Evolutionary conservation across 2,113 vertebrate species (phyloP).

Genomic region (Xenus cinereus): DNA sequence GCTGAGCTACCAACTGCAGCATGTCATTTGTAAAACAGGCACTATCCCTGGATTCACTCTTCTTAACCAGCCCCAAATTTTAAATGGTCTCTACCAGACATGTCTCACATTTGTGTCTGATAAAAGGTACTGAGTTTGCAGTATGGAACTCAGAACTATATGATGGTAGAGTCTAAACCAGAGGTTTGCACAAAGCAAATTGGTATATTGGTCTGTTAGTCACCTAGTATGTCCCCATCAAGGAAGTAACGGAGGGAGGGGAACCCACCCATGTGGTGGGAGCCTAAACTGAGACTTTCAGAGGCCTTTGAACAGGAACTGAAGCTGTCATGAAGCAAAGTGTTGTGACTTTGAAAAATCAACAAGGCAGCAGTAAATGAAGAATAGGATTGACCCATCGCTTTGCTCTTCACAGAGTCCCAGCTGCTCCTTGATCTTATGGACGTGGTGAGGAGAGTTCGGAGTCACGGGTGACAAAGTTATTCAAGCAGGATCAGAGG

Average conservation of each 20-base stretch:
- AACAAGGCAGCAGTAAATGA: neutral
- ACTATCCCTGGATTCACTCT: neutral
- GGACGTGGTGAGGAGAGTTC: neutral
- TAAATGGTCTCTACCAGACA: neutral
- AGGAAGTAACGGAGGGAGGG: neutral
- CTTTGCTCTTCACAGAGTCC: neutral
- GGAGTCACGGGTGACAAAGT: neutral
- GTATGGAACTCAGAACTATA: neutral
- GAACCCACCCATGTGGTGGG: neutral
- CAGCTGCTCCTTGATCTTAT: neutral
- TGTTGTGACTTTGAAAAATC: neutral
- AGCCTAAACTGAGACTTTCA: neutral
- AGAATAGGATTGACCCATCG: neutral
- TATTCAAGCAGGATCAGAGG: neutral
- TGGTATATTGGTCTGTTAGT: neutral
- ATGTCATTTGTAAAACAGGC: neutral
- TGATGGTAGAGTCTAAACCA: neutral
- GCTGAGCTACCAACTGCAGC: neutral
- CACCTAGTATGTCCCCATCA: rapidly evolving
- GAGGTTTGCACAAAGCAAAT: neutral
- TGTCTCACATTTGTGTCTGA: neutral
- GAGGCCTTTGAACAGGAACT: neutral
- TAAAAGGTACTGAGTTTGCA: neutral
- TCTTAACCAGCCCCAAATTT: neutral
- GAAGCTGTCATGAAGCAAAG: neutral